These are phyloP conservation scores for Acronicta alni DNA, from an alignment of 2,888 invertebrate species.

Conservation along the genomic window DNA sequence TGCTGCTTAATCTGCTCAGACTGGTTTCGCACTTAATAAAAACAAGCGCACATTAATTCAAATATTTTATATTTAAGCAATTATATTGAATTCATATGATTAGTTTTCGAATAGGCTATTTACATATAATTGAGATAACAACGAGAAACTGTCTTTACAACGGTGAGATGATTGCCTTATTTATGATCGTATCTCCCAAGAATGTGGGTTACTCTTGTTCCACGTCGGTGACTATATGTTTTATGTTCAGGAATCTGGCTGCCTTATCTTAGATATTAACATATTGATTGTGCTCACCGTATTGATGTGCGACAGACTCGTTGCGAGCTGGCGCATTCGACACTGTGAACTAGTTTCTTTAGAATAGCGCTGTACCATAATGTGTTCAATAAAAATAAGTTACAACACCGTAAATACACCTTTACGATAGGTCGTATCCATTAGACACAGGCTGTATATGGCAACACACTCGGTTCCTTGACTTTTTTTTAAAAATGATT, in stretches of 20 bases:
- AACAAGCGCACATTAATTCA: conserved; percentile 31
- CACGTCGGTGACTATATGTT: conserved; percentile 76
- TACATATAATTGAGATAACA: conserved; percentile 57
- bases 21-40: conserved; percentile 43
- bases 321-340: conserved; percentile 56
- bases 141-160: conserved; percentile 70
- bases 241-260: conserved; percentile 81
- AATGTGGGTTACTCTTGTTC: conserved; percentile 80
- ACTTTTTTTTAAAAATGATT: conserved; percentile 72
- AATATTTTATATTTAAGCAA: conserved; percentile 29
- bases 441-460: conserved; percentile 64
- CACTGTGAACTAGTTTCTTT: conserved; percentile 70
- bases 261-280: conserved; percentile 86
- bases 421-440: conserved; percentile 70
- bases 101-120: conserved; percentile 37
- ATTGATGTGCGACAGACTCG: conserved; percentile 79
- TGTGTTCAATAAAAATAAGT: conserved; percentile 71
- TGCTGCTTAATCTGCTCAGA: conserved; percentile 21
- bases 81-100: conserved; percentile 30
- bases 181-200: conserved; percentile 79
- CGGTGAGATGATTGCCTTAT: conserved; percentile 70
- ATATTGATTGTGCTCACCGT: conserved; percentile 85
- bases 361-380: conserved; percentile 69
- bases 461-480: conserved; percentile 61
- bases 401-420: conserved; percentile 73